Evolutionary conservation across 2,113 vertebrate species (phyloP).

Genomic region (Daphoenositta chrysoptera): DNA sequence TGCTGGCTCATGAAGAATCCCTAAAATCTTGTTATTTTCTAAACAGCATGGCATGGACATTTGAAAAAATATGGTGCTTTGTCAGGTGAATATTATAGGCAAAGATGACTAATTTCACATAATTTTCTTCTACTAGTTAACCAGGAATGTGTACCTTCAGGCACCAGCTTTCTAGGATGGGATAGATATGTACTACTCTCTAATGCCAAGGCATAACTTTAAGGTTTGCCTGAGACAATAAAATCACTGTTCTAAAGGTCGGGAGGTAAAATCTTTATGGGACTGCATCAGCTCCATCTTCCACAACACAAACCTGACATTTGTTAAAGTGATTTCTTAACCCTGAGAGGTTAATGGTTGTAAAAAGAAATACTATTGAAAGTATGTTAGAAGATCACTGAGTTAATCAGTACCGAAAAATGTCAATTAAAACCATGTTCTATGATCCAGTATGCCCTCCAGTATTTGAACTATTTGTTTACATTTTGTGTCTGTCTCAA

Average conservation of each 20-base stretch:
- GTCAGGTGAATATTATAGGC: background rate
- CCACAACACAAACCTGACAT: background rate
- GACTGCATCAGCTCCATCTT: background rate
- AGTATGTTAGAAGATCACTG: background rate
- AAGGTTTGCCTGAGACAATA: background rate
- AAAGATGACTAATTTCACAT: background rate
- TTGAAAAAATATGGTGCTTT: background rate
- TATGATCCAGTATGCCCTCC: background rate
- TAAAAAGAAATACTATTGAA: background rate
- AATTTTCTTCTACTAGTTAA: background rate
- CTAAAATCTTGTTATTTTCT: background rate
- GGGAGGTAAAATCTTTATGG: background rate
- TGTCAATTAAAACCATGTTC: background rate
- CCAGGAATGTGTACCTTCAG: background rate
- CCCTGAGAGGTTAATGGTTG: background rate
- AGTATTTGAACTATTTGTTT: background rate
- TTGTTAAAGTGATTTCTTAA: background rate
- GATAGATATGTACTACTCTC: background rate
- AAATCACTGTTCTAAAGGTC: background rate
- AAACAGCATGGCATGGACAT: accelerated
- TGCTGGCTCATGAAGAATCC: background rate
- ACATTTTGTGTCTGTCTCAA: background rate
- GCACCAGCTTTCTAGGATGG: background rate
- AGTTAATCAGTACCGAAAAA: background rate
- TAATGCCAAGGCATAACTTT: background rate